phyloP scores from a whole-genome alignment of 92 coral and sea anemone species.

The Palythoa grandis region DNA sequence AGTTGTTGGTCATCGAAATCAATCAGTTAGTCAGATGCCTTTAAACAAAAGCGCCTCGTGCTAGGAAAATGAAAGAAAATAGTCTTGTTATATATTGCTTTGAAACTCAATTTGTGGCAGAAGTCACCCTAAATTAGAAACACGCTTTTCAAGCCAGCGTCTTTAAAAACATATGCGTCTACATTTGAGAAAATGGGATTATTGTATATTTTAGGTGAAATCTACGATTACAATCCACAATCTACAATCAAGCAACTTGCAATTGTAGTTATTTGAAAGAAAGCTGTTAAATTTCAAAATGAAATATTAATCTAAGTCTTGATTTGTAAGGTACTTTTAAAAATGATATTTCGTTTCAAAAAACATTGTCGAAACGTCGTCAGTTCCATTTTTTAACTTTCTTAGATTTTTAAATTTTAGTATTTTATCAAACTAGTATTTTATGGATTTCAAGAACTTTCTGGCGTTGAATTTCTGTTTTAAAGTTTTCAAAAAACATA shows the following conservation, averaged over 20 bases:
- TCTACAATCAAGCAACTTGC: neutral
- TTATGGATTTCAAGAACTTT: too few relatives aligned
- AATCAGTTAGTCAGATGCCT: neutral
- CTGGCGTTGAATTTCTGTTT: neutral
- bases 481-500: too few relatives aligned
- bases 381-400: neutral
- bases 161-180: too few relatives aligned
- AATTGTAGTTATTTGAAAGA: neutral
- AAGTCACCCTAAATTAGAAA: neutral
- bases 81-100: neutral
- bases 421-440: too few relatives aligned
- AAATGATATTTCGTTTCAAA: conserved; percentile 15
- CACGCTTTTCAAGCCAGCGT: neutral
- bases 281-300: neutral
- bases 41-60: neutral
- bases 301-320: neutral
- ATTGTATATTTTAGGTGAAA: neutral
- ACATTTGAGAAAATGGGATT: too few relatives aligned
- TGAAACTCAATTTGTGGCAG: neutral
- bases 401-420: too few relatives aligned
- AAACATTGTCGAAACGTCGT: neutral
- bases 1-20: neutral
- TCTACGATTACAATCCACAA: neutral
- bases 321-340: neutral
- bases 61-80: neutral